Evolutionary conservation across 1,140 invertebrate genomes (phyloP).

Genomic region (Cydia pomonella): DNA sequence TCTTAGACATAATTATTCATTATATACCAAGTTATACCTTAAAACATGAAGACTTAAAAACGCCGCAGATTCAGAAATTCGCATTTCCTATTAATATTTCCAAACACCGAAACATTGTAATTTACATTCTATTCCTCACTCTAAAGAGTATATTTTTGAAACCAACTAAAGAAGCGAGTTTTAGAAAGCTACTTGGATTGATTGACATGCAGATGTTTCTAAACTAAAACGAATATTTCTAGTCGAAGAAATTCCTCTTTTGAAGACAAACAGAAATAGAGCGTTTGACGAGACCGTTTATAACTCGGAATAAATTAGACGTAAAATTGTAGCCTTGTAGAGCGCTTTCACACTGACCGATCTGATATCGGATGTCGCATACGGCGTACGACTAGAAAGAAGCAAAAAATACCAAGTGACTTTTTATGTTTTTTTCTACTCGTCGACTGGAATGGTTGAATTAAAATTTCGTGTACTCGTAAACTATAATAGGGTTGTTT

Average conservation of each 20-base stretch:
- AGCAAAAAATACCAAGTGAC: too few relatives aligned
- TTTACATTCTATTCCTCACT: neutral
- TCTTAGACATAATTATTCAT: too few relatives aligned
- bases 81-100: neutral
- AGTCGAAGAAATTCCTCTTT: neutral
- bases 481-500: too few relatives aligned
- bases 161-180: neutral
- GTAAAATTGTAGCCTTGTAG: neutral
- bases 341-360: too few relatives aligned
- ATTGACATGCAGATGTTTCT: slow-evolving; percentile 11
- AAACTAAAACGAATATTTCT: slow-evolving; percentile 6
- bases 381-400: too few relatives aligned
- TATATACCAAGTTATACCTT: too few relatives aligned
- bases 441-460: too few relatives aligned
- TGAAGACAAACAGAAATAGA: neutral
- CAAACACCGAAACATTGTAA: neutral
- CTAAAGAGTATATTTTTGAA: neutral
- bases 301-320: neutral
- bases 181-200: slow-evolving; percentile 8
- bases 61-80: neutral
- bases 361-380: too few relatives aligned
- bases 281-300: neutral
- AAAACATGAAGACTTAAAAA: neutral
- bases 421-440: too few relatives aligned
- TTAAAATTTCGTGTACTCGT: too few relatives aligned